Evolutionary conservation across 1,140 invertebrate species (phyloP), one percentile per base, ranked within the genome.

Genomic region (Nylanderia fulva): DNA sequence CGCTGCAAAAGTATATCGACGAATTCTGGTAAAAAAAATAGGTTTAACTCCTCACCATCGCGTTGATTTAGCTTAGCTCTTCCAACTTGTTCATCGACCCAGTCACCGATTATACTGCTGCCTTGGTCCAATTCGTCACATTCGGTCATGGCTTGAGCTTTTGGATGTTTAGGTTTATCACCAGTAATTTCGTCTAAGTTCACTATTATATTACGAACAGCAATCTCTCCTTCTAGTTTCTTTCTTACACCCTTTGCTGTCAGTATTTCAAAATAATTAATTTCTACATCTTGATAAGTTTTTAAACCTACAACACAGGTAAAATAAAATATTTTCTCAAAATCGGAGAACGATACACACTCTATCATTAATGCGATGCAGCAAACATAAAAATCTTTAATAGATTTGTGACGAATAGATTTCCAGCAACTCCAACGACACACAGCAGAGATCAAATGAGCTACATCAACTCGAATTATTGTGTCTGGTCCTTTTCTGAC

Each of bases 401-500:
- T 60, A 15, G 2, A 60, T 15, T 3, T 11, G 2, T 60, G 56
- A 29, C 56, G 56, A 27, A 60, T 24, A 11, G 11, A 60, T 15
- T 60, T 60, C 56, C 56, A 60, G 52, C 52, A 60, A 60, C 13
- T 60, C 56, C 24, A 60, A 60, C 56, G 24, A 24, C 56, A 60
- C 7, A 2, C 56, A 27, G 24, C 56, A 60, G 5, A 2, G 24
- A 60, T 27, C 24, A 60, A 5, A 60, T 60, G n/a, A 60, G 56
- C 56, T 15, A 60, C 56, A 15, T 60, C 24, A 0, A 60, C 24
- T 27, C 56, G 56, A 60, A 60, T 60, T 27, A 27, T 27, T 27
- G 24, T 29, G n/a, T 54, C 52, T 21, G n/a, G 56, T 60, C 56
- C 27, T 60, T 60, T 60, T 27, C 9, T 60, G 24, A 2, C 56